Evolutionary conservation across 2,888 invertebrate genomes (phyloP).

Genomic region (Dolichopus griseipennis): DNA sequence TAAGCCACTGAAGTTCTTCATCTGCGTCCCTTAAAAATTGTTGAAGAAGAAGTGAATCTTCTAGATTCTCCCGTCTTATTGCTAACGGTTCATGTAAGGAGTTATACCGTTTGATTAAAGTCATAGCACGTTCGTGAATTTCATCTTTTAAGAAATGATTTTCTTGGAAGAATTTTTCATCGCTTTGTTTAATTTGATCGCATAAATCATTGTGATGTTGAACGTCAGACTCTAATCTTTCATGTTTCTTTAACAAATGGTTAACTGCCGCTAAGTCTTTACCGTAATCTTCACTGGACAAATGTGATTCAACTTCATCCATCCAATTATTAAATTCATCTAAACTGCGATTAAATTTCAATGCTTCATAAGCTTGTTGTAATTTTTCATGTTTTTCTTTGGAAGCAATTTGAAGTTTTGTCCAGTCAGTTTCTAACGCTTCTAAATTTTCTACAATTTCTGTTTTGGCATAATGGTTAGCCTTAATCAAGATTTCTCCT

Average conservation of each 20-base stretch:
- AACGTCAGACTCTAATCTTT: conserved; percentile 78
- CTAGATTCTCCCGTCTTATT: conserved; percentile 82
- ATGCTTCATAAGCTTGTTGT: conserved; percentile 83
- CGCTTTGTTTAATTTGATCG: conserved; percentile 67
- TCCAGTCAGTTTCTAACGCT: conserved; percentile 80
- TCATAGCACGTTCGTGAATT: conserved; percentile 63
- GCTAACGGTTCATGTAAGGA: conserved; percentile 83
- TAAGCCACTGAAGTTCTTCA: conserved; percentile 88
- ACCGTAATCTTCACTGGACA: conserved; percentile 53
- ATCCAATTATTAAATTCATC: conserved; percentile 93
- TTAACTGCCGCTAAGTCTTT: conserved; percentile 81
- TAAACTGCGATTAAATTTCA: conserved; percentile 76
- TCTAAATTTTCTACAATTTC: conserved; percentile 78
- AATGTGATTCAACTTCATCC: conserved; percentile 71
- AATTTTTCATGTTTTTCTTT: conserved; percentile 74
- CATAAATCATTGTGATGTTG: conserved; percentile 75
- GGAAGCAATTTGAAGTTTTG: conserved; percentile 71
- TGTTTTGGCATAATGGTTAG: conserved; percentile 78
- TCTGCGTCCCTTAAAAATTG: conserved; percentile 87
- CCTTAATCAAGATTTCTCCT: conserved; percentile 64
- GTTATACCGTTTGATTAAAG: conserved; percentile 60
- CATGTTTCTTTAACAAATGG: conserved; percentile 69
- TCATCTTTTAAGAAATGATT: conserved; percentile 87
- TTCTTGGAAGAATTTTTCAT: conserved; percentile 65
- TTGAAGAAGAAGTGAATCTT: conserved; percentile 79